Percentiles rank a stretch among this genome's conserved stretches.
Evolutionary conservation across 2,888 invertebrate species (phyloP).

Genomic region (Apamea epomidion): DNA sequence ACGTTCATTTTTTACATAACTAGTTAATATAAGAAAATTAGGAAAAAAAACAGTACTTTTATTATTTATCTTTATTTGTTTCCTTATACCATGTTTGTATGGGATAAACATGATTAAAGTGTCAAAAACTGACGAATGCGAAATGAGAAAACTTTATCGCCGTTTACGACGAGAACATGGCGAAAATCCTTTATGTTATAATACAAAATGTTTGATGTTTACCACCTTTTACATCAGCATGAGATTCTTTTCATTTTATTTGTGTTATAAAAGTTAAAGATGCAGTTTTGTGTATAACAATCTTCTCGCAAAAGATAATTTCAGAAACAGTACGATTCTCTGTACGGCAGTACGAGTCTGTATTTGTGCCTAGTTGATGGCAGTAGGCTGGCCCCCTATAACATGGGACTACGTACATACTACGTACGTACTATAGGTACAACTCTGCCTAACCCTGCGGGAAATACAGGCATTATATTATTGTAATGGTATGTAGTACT

Average conservation of each 20-base stretch:
- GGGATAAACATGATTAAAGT: neutral
- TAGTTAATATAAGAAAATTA: neutral
- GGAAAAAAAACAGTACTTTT: neutral
- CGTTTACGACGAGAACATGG: slow-evolving; percentile 14
- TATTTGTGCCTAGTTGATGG: no score
- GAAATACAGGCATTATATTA: neutral
- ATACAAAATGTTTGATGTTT: neutral
- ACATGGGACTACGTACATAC: no score
- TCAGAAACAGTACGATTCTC: neutral
- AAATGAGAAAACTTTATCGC: slow-evolving; percentile 16
- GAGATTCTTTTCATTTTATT: neutral
- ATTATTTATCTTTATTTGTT: neutral
- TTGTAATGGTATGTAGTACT: neutral
- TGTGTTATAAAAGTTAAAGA: no score
- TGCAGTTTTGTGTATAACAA: no score
- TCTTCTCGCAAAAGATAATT: no score
- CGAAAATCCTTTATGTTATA: neutral
- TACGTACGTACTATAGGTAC: no score
- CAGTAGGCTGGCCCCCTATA: no score
- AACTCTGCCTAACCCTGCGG: no score
- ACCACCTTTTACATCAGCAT: neutral
- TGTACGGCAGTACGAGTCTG: no score
- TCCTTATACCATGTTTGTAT: neutral
- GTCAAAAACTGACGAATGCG: slow-evolving; percentile 1
- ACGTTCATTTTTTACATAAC: neutral